Conservation (phyloP, 2,888 invertebrate species). For the Autographa gamma region DNA sequence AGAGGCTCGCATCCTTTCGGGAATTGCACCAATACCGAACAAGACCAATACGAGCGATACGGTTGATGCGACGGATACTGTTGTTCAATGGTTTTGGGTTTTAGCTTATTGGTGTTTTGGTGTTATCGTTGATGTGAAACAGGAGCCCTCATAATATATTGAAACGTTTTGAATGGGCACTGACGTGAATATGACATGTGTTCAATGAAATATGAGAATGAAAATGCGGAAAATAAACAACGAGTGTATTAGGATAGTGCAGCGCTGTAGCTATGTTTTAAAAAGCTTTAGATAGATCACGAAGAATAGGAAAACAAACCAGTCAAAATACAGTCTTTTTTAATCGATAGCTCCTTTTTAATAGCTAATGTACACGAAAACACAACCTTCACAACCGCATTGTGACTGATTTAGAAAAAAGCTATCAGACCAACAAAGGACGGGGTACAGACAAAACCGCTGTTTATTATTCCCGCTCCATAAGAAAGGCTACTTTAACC, state of each 20-base stretch:
- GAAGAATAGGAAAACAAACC: neutral
- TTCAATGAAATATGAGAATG: neutral
- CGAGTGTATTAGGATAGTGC: neutral
- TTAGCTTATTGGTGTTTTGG: slow-evolving; percentile 54
- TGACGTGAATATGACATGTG: neutral
- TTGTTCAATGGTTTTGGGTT: slow-evolving; percentile 56
- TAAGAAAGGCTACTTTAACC: slow-evolving; percentile 80
- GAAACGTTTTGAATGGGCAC: neutral
- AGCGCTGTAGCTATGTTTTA: neutral
- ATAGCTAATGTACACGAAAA: slow-evolving; percentile 8
- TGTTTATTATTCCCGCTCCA: slow-evolving; percentile 74
- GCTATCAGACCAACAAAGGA: slow-evolving; percentile 73
- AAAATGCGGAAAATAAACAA: neutral
- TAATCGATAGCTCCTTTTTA: neutral
- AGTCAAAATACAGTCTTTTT: neutral
- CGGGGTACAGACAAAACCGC: slow-evolving; percentile 66
- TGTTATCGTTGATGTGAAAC: slow-evolving; percentile 20
- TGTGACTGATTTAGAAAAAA: slow-evolving; percentile 59
- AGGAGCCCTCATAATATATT: slow-evolving; percentile 29
- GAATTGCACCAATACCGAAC: slow-evolving; percentile 77
- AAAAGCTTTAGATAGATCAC: neutral
- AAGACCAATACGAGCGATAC: neutral
- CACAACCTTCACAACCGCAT: neutral
- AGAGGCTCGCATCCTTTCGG: slow-evolving; percentile 76
- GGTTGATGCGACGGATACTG: slow-evolving; percentile 37